Base-by-base conservation (phyloP, 2,113 vertebrate genomes). In the Hemiscyllium ocellatum region DNA sequence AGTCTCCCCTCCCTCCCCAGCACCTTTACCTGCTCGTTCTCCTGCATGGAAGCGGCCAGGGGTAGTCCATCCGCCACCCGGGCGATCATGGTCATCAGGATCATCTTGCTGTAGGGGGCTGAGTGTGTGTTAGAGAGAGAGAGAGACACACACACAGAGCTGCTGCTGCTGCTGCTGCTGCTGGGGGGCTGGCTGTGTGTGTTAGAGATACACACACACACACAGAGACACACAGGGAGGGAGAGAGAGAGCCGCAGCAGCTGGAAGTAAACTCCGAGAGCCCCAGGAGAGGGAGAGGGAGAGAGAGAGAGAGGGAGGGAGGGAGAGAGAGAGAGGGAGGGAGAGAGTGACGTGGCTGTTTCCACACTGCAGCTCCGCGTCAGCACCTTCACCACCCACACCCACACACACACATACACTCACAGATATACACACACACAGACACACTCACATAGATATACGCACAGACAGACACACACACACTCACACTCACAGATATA, bases 41-140 rank as follows among this genome's bases (percentile, higher is more conserved):
- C 96, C 66, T 96, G 96, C 96, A 96, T 96, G 56, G 96, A 96
- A 13, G 96, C 96, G 3, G 96, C 96, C 3, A 96, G 85, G 33
- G 96, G 96, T 0, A 96, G 95, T 19, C 96, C 96, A 20, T 96
- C 96, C 19, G 96, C 95, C 37, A 96, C 94, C 33, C 96, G 96
- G 65, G 96, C 96, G 7, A 96, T 96, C 96, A 96, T 96, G 1
- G 96, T 96, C 1, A 96, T 94, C 69, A 95, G 33, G 19, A 96
- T 96, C 96, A 96, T 96, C 61, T 42, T 68, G 20, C 12, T 66
- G 3, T 8, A 5, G 6, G 10, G 7, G 7, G 12, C 65, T 42
- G 66, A 0, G 86, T 6, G 56, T 8, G 56, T 61, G 56, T 61
- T 8, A 10, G 56, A 61, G 56, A 2, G 0, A 26, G 50, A 56